These are phyloP conservation scores for Catocala sponsa DNA, from an alignment of 2,888 invertebrate species.

Conservation along the genomic window DNA sequence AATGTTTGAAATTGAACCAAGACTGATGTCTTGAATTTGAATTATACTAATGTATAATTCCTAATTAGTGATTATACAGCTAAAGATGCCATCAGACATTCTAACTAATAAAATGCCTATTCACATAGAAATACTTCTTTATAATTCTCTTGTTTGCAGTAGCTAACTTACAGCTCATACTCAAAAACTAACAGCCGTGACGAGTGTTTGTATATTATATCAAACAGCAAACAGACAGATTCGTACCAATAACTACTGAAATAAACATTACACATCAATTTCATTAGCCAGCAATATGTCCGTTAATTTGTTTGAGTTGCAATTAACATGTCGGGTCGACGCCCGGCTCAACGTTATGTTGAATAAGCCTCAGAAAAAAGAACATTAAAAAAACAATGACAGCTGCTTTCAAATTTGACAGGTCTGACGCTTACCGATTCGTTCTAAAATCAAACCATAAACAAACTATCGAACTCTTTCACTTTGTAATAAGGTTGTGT, in stretches of 20 bases:
- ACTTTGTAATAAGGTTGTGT: constrained; percentile 52
- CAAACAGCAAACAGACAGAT: not conserved
- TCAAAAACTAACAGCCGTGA: not conserved
- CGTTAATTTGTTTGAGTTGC: constrained; percentile 84
- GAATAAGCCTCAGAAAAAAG: constrained; percentile 56
- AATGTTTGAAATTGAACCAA: no score
- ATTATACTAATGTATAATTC: no score
- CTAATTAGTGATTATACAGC: no score
- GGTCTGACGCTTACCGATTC: constrained; percentile 57
- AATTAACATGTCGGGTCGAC: constrained; percentile 81
- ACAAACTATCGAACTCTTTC: constrained; percentile 40
- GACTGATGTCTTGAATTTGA: no score
- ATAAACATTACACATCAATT: constrained; percentile 40
- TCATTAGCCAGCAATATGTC: constrained; percentile 81
- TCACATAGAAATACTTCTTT: not conserved
- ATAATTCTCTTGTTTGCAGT: not conserved
- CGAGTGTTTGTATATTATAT: not conserved
- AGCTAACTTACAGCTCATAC: not conserved
- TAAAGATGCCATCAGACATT: no score
- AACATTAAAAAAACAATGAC: constrained; percentile 43
- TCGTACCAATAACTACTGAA: not conserved
- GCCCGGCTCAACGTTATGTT: constrained; percentile 66
- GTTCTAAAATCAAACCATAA: constrained; percentile 47
- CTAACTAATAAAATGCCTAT: no score
- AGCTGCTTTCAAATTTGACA: constrained; percentile 57